Conservation (phyloP, 2,888 invertebrate species). For the Plebejus melissa region DNA sequence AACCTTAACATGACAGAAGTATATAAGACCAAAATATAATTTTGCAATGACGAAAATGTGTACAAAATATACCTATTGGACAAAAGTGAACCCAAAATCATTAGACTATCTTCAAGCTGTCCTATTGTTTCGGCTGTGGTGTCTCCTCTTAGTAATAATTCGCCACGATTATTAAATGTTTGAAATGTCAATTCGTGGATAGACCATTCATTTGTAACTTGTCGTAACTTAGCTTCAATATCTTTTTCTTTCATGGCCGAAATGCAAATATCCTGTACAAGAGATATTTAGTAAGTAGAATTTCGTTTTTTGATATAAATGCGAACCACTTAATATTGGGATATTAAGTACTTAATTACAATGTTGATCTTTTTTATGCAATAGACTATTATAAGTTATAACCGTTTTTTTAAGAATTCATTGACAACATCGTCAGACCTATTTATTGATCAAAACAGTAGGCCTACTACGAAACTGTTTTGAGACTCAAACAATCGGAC, state of each 20-base stretch:
- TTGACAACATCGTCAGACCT: no score
- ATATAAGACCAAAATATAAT: constrained; percentile 12
- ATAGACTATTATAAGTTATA: no score
- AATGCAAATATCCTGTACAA: constrained; percentile 92
- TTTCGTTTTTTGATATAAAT: not conserved
- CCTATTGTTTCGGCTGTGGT: constrained; percentile 97
- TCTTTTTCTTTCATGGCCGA: constrained; percentile 99
- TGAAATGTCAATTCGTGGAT: constrained; percentile 95
- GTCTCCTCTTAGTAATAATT: constrained; percentile 93
- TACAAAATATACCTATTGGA: constrained; percentile 84
- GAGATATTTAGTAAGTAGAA: not conserved
- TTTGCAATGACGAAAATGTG: not conserved
- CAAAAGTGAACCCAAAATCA: constrained; percentile 95
- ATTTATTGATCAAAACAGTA: no score
- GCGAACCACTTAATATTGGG: not conserved
- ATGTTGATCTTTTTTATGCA: no score
- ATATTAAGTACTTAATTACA: no score
- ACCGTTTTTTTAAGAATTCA: no score
- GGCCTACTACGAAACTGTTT: no score
- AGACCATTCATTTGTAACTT: constrained; percentile 97
- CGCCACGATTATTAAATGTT: constrained; percentile 96
- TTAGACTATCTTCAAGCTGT: constrained; percentile 96
- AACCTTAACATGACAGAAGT: no score
- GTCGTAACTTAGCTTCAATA: constrained; percentile 96
- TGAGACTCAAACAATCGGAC: no score